Evolutionary conservation across 35 echinoderm and acorn worm genomes (phyloP), one percentile per base, ranked within the genome.

Genomic region (Hemicentrotus pulcherrimus): DNA sequence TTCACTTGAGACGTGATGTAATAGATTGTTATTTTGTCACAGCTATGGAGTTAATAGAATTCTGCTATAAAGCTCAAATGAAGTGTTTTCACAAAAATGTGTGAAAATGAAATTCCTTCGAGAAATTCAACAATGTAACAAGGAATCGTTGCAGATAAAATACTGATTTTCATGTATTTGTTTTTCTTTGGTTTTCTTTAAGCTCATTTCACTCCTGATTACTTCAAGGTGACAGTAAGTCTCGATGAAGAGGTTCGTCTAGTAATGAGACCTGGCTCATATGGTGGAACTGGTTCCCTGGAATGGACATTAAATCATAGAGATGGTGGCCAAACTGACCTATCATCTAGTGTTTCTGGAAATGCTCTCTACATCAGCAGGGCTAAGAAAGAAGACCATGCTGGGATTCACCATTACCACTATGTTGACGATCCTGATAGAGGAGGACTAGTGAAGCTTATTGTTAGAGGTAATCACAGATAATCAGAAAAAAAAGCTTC

Each of bases 181-280:
- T 18, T 86, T 90, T 7, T 45, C 35, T 41, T 41, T 3, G 0
- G 0, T 35, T 4, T 28, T 18, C 5, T 90, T 47, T 41, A 46
- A 93, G 91, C 91, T n/a, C 46, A 93, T 58, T 93, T 93, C 16
- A 58, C 8, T 47, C 91, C 91, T 11, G 30, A 47, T 6, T 31
- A 93, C 16, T 50, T 93, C n/a, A 50, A 47, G 30, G 91, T 93
- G 30, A 93, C 47, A 31, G 91, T 58, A 12, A 93, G 91, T 93
- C 46, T n/a, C 6, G 91, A 93, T n/a, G 91, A 93, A 48, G 91
- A 93, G 11, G 91, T 93, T 13, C 15, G 46, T 11, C 91, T 93
- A 0, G 47, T 58, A 32, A 93, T 93, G 91, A 93, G 58, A 9
- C 32, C 45, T 22, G 45, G 46, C 28, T 31, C n/a, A 93, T 13